Evolutionary conservation across 64 coral and sea anemone species (phyloP), one percentile per base, ranked within the genome.

Genomic region (Orbicella faveolata): DNA sequence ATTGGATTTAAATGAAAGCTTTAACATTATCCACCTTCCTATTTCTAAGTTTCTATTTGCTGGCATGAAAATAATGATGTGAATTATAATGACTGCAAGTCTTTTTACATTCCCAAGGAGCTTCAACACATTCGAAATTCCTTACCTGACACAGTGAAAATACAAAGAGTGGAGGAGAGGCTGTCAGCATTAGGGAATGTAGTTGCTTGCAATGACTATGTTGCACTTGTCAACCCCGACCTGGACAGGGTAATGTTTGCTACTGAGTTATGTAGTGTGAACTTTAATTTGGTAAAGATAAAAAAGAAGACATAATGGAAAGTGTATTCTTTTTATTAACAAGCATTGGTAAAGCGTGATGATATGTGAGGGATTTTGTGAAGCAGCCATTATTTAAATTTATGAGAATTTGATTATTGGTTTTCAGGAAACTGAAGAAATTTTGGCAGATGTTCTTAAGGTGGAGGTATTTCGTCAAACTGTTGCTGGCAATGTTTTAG

Each of bases 401-500:
- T 15, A 59, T 15, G 30, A 70, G 21, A 70, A 70, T 51, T 51
- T 44, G 15, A 64, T 70, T 13, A 34, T 82, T 36, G 36, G 35
- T 36, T 94, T 79, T 35, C 83, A 99, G 97, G 97, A 99, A 95
- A 99, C 97, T 63, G 93, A 99, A 90, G 97, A 99, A 90, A 99
- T 99, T 69, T 89, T 99, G 52, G 97, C 94, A 15, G 97, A 99
- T 86, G 86, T 91, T n/a, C 86, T 99, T 19, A 95, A 99, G 88
- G 97, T 99, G 69, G 97, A 99, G 75, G 97, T 99, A 25, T 99
- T 99, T 76, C 81, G 94, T 74, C 97, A 99, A 91, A 99, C 93
- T 36, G 86, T 99, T n/a, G 97, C 97, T 62, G 83, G 90, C 65
- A 99, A 99, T 87, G 94, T 96, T 15, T 81, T 99, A 75, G 91